A percentile compares a stretch with the other conserved stretches of the same genome.
These are phyloP conservation scores for Chanos chanos DNA, from an alignment of 2,797 vertebrate species.

Conservation along the genomic window DNA sequence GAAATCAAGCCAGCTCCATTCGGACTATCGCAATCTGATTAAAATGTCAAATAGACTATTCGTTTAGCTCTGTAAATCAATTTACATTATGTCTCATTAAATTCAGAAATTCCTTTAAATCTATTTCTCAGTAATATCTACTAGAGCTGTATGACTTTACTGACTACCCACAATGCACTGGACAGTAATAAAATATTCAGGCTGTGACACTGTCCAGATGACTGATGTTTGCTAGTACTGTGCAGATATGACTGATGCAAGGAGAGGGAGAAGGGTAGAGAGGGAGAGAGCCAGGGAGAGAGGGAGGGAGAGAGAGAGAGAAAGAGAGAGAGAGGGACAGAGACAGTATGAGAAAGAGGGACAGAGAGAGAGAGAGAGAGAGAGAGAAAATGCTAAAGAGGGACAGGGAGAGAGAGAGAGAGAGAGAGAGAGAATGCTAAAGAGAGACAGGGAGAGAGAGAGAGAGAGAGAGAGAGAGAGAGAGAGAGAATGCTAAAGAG, in stretches of 20 bases:
- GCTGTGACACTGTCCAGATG: constrained; percentile 21
- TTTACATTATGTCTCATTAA: neutral
- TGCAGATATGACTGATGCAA: constrained; percentile 6
- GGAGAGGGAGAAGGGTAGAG: neutral
- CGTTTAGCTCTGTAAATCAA: neutral
- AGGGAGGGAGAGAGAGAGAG: neutral
- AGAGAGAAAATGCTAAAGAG: neutral
- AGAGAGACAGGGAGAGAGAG: too few relatives aligned
- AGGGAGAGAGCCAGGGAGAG: neutral
- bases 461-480: neutral
- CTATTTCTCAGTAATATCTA: neutral
- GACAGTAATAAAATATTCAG: constrained; percentile 29
- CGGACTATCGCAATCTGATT: too few relatives aligned
- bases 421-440: neutral
- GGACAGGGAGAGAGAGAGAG: neutral
- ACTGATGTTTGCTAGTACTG: constrained; percentile 26
- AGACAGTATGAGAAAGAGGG: neutral
- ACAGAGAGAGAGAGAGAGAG: too few relatives aligned
- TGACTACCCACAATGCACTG: constrained; percentile 3
- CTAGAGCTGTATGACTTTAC: constrained; percentile 11
- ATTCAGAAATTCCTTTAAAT: neutral
- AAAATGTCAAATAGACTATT: too few relatives aligned
- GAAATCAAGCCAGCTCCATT: too few relatives aligned
- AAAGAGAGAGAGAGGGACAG: neutral
- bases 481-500: neutral